These are phyloP conservation scores for Hylaeus anthracinus DNA, from an alignment of 1,140 invertebrate species.

Conservation along the genomic window DNA sequence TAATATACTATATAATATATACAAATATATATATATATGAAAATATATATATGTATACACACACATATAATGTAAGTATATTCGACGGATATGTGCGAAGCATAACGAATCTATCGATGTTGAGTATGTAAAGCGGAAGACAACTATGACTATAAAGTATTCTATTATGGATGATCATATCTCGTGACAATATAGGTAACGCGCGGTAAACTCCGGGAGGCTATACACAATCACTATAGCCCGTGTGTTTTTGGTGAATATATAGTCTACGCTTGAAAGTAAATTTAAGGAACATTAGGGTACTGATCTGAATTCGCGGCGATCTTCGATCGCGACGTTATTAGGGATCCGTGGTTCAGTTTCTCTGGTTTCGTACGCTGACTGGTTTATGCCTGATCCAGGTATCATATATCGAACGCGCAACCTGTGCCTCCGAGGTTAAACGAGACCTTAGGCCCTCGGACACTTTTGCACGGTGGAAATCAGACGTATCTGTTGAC, in stretches of 20 bases:
- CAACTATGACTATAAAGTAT: conserved; percentile 43
- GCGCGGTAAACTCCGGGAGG: conserved; percentile 16
- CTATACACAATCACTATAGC: conserved; percentile 35
- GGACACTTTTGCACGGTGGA: neutral
- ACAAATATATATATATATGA: conserved; percentile 33
- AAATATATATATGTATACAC: conserved; percentile 22
- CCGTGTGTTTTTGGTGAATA: conserved; percentile 34
- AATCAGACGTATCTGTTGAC: neutral
- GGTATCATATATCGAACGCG: conserved; percentile 11
- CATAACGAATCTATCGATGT: conserved; percentile 36
- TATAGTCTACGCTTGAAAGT: conserved; percentile 24
- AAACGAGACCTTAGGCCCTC: neutral
- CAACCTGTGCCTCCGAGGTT: conserved; percentile 25
- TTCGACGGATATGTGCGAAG: conserved; percentile 41
- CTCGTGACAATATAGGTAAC: conserved; percentile 55
- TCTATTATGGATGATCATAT: conserved; percentile 52
- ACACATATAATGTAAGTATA: conserved; percentile 43
- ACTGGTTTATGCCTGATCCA: conserved; percentile 53
- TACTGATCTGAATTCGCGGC: neutral
- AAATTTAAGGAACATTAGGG: conserved; percentile 24
- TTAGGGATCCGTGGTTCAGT: conserved; percentile 24
- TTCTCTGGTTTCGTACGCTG: conserved; percentile 38
- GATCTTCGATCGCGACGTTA: neutral
- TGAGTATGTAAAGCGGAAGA: conserved; percentile 27
- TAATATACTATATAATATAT: conserved; percentile 47